These are phyloP conservation scores for Isoperla grammatica DNA, from an alignment of 2,888 invertebrate species.

Conservation along the genomic window DNA sequence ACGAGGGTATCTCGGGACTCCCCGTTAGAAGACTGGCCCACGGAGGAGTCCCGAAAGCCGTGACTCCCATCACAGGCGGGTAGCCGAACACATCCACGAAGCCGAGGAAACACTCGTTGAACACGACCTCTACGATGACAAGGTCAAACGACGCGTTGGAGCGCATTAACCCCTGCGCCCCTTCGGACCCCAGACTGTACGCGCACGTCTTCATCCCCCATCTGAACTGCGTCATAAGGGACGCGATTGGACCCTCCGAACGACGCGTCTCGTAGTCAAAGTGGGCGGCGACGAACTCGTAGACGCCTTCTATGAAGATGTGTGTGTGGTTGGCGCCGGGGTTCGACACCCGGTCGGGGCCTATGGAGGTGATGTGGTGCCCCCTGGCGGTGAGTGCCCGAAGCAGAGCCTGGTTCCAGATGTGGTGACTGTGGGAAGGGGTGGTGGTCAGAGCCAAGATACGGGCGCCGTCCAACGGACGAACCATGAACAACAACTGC, in stretches of 20 bases:
- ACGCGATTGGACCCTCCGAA: no score
- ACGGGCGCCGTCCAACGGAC: constrained; percentile 38
- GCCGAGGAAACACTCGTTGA: constrained; percentile 35
- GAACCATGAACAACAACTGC: no score
- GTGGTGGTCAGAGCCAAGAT: constrained; percentile 47
- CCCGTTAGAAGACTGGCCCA: constrained; percentile 14
- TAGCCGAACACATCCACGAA: constrained; percentile 34
- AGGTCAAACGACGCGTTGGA: constrained; percentile 34
- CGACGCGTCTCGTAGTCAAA: no score
- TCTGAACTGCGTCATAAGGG: no score
- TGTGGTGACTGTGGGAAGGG: constrained; percentile 46
- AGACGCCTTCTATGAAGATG: constrained; percentile 29
- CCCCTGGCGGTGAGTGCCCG: constrained; percentile 44
- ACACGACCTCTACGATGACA: constrained; percentile 31
- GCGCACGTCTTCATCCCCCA: neutral
- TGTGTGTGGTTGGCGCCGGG: constrained; percentile 42
- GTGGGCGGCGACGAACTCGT: no score
- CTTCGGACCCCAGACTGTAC: no score
- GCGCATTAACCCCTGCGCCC: no score
- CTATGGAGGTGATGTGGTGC: constrained; percentile 44
- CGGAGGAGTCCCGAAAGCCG: neutral
- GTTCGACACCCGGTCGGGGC: constrained; percentile 41
- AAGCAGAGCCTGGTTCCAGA: constrained; percentile 36
- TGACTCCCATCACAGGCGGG: constrained; percentile 31
- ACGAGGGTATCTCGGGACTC: constrained; percentile 9